Percentiles rank a stretch among this genome's conserved stretches.
phyloP scores from a whole-genome alignment of 2,797 vertebrate genomes.

The Macrochelys suwanniensis region DNA sequence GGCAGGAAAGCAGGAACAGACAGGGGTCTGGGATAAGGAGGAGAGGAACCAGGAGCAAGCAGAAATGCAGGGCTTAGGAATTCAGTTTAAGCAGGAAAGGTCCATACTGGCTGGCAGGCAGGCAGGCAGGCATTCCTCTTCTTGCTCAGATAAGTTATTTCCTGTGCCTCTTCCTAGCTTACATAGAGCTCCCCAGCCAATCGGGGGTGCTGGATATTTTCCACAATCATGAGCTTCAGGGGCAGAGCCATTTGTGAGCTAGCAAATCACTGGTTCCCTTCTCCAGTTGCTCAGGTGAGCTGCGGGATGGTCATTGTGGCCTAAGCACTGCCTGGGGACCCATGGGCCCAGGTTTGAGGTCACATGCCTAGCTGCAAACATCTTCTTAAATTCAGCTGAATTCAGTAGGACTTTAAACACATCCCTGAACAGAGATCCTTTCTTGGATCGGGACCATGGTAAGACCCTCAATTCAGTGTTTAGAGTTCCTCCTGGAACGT shows the following conservation, averaged over 20 bases:
- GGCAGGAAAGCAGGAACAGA: not conserved
- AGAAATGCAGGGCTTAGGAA: not conserved
- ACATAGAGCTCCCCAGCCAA: not conserved
- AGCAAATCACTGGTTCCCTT: not conserved
- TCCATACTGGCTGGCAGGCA: not conserved
- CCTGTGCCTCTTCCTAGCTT: not conserved
- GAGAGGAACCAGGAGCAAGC: not conserved
- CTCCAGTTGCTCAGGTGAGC: not conserved
- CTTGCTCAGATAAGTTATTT: not conserved
- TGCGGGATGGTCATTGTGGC: not conserved
- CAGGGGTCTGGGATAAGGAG: not conserved
- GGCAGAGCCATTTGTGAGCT: not conserved
- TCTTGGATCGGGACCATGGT: not conserved
- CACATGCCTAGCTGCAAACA: not conserved
- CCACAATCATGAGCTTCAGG: not conserved
- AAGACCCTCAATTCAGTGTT: not conserved
- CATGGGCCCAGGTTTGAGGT: not conserved
- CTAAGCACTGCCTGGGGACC: not conserved
- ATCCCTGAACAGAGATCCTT: not conserved
- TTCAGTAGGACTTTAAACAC: not conserved
- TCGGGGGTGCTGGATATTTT: not conserved
- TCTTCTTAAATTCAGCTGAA: accelerated
- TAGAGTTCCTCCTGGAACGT: not conserved
- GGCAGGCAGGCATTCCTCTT: not conserved
- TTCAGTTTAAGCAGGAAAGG: not conserved